Evolutionary conservation across 2,888 invertebrate genomes (phyloP).

Genomic region (Ormyrus pomaceus): DNA sequence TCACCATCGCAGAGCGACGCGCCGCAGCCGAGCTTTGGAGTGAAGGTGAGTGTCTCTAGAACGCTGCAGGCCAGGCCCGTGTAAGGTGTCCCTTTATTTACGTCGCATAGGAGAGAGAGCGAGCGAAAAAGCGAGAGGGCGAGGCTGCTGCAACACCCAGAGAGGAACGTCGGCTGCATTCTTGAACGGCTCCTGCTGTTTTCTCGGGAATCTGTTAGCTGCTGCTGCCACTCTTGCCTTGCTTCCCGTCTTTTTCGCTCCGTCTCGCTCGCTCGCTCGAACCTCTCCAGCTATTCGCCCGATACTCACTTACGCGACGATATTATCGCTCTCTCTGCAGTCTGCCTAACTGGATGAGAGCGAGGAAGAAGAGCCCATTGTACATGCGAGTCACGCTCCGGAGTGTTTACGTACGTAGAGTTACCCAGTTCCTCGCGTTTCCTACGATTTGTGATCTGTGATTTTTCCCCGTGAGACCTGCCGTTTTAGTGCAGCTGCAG

Average conservation of each 20-base stretch:
- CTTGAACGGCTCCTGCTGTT: neutral
- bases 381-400: constrained; percentile 44
- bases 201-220: neutral
- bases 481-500: too few species aligned
- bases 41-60: constrained; percentile 28
- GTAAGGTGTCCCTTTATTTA: constrained; percentile 42
- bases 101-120: neutral
- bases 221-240: too few species aligned
- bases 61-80: neutral
- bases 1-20: neutral
- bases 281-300: too few species aligned
- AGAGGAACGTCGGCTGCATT: neutral
- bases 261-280: too few species aligned
- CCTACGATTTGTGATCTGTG: constrained; percentile 4
- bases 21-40: neutral
- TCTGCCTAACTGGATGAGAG: constrained; percentile 13
- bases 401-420: constrained; percentile 41
- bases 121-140: constrained; percentile 20
- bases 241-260: too few species aligned
- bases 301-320: too few species aligned
- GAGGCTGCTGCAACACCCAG: constrained; percentile 1
- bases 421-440: constrained; percentile 13
- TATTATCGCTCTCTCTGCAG: constrained; percentile 16
- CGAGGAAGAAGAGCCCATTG: constrained; percentile 25
- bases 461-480: too few species aligned